These are phyloP conservation scores for Lampris incognitus DNA, from an alignment of 2,113 vertebrate genomes.

Conservation along the genomic window DNA sequence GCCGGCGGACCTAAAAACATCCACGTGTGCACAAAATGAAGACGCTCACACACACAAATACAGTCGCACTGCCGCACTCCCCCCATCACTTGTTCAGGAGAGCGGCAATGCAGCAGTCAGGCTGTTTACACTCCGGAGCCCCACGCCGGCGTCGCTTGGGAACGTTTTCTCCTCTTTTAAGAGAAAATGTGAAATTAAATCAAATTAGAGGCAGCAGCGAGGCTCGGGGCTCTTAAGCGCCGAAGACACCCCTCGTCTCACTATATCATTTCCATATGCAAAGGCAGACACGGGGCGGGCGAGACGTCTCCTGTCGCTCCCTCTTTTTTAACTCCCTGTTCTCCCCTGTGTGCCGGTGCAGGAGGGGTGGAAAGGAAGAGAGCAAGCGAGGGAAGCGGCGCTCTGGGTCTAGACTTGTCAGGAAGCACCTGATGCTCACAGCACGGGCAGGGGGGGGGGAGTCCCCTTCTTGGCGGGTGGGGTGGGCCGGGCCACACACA, in stretches of 20 bases:
- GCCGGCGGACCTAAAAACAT: conserved; percentile 73
- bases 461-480: conserved; percentile 76
- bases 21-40: conserved; percentile 26
- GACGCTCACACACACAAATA: conserved; percentile 14
- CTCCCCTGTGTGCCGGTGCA: conserved; percentile 34
- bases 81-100: conserved; percentile 61
- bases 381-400: conserved; percentile 55
- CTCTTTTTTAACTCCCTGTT: conserved; percentile 48
- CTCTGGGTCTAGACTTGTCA: conserved; percentile 77
- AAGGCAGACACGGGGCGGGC: conserved; percentile 58
- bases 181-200: conserved; percentile 82
- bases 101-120: conserved; percentile 72
- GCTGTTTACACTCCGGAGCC: conserved; percentile 76
- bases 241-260: conserved; percentile 72
- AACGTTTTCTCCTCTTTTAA: conserved; percentile 77
- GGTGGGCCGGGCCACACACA: conserved; percentile 43
- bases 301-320: conserved; percentile 47
- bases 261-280: conserved; percentile 81
- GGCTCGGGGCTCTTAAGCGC: conserved; percentile 65
- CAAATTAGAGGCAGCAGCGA: conserved; percentile 81
- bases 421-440: conserved; percentile 75
- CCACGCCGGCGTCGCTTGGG: conserved; percentile 70
- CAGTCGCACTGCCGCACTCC: conserved; percentile 30
- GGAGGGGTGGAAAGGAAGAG: conserved; percentile 28
- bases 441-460: conserved; percentile 68